These are phyloP conservation scores for Formicarius rufipectus DNA, from an alignment of 2,113 vertebrate species.

Conservation along the genomic window DNA sequence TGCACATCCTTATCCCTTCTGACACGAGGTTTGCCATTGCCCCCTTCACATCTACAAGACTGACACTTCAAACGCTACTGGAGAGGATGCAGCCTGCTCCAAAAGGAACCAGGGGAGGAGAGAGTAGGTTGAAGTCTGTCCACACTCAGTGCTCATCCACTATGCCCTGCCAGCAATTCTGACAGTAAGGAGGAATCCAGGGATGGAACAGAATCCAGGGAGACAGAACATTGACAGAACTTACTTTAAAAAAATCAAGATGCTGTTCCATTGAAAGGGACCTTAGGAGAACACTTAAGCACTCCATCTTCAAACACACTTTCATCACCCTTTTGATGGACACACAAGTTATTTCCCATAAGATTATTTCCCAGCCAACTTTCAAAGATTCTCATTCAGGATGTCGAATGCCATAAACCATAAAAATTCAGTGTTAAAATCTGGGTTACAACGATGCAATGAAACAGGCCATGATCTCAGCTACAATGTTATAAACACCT, in stretches of 20 bases:
- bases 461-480: not conserved
- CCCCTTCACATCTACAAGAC: not conserved
- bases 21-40: not conserved
- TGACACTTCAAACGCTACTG: not conserved
- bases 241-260: not conserved
- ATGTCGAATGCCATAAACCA: not conserved
- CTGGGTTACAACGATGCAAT: not conserved
- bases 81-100: not conserved
- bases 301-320: not conserved
- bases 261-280: not conserved
- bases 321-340: not conserved
- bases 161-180: not conserved
- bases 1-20: not conserved
- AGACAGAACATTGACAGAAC: not conserved
- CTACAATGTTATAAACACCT: not conserved
- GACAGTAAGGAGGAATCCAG: not conserved
- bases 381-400: not conserved
- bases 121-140: not conserved
- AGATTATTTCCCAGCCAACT: not conserved
- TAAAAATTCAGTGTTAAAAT: not conserved
- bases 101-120: not conserved
- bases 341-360: not conserved
- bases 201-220: not conserved
- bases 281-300: not conserved
- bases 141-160: not conserved